Evolutionary conservation across 2,888 invertebrate species (phyloP), one percentile per base, ranked within the genome.

Genomic region (Microplitis manilae): DNA sequence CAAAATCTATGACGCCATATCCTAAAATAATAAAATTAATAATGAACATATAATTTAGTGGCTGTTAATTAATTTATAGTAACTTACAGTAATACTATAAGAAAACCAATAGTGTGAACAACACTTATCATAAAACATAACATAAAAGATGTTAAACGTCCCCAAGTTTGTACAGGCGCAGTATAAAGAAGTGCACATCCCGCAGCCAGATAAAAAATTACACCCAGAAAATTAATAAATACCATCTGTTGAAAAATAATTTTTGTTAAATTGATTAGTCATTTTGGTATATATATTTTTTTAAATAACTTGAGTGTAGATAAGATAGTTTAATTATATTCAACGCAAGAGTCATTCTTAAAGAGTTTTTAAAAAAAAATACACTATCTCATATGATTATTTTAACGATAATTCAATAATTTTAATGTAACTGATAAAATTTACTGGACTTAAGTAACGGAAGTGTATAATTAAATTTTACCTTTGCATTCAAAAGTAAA

Each of bases 91-190:
- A 88, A 68, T 61, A 82, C 39, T 67, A 83, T 71, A 4, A 81
- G 75, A n/a, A 86, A 71, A 50, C 87, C 86, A 30, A 86, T 78
- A 30, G 87, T 64, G 73, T 85, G 87, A 9, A 87, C 77, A 6
- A 84, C 70, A 40, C 82, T 81, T 15, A 84, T 73, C 39, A 85
- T 6, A 13, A 85, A 78, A 17, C 85, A 86, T 6, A 87, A 71
- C 30, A 81, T 61, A 59, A 83, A 71, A 1, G 81, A 68, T 5
- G 81, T 17, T 30, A 85, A 13, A 17, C 85, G 69, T 9, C 76
- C 77, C 83, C 81, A 82, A 9, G 30, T 13, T 2, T 65, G 68
- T 7, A 39, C 17, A 30, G 77, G 8, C 60, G 74, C 73, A 65
- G 76, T 76, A 76, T 77, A 73, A 74, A 78, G 50, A 77, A 84